These are phyloP conservation scores for Ophiodon elongatus DNA, from an alignment of 2,113 vertebrate species.

Conservation along the genomic window DNA sequence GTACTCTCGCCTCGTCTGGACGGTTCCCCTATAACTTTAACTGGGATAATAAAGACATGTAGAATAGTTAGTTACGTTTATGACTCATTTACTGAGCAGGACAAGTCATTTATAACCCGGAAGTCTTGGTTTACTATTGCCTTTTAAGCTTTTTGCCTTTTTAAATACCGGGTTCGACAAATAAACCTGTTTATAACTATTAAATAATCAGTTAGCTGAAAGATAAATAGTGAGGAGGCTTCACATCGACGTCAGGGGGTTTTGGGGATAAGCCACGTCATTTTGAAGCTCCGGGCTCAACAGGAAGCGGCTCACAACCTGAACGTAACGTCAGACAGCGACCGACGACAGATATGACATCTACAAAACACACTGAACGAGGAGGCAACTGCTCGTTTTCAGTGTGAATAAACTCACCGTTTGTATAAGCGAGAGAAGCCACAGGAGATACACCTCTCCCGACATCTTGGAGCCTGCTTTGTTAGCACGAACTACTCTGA, in stretches of 20 bases:
- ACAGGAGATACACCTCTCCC: slow-evolving; percentile 78
- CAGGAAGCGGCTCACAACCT: slow-evolving; percentile 16
- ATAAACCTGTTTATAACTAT: rapidly evolving
- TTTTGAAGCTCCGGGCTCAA: slow-evolving; percentile 31
- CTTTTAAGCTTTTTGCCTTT: background rate
- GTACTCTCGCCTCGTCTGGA: too few species aligned
- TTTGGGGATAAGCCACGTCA: slow-evolving; percentile 74
- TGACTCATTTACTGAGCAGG: background rate
- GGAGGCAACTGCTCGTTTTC: rapidly evolving
- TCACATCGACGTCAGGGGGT: background rate
- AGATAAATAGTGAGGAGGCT: background rate
- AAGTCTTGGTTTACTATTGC: background rate
- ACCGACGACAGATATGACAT: rapidly evolving
- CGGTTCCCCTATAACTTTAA: rapidly evolving
- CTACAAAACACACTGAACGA: rapidly evolving
- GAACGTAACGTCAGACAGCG: background rate
- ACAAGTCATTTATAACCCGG: background rate
- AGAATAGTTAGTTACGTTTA: background rate
- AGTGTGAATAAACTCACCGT: slow-evolving; percentile 82
- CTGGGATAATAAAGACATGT: background rate
- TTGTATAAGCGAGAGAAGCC: slow-evolving; percentile 86
- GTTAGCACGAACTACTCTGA: slow-evolving; percentile 21
- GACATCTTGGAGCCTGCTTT: slow-evolving; percentile 84
- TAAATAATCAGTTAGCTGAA: rapidly evolving
- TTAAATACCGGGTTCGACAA: background rate